phyloP scores from a whole-genome alignment of 35 echinoderm and acorn worm genomes.

The Amphiura filiformis region DNA sequence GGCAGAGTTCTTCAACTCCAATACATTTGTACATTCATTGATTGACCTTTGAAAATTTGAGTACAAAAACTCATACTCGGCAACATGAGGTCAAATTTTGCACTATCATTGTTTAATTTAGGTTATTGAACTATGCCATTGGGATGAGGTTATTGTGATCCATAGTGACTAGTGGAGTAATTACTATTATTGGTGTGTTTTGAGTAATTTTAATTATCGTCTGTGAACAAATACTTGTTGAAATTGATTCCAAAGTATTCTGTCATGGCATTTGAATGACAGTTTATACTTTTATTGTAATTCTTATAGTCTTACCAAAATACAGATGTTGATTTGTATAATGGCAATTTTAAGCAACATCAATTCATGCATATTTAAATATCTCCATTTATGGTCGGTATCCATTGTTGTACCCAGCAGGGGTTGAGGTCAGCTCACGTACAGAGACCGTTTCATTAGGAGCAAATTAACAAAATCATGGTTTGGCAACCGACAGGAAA shows the following conservation, averaged over 20 bases:
- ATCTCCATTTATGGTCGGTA: neutral
- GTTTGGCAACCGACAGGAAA: neutral
- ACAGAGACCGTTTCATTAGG: neutral
- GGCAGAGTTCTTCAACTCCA: too few relatives aligned
- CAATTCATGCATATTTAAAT: neutral
- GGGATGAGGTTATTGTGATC: too few relatives aligned
- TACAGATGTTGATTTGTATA: too few relatives aligned
- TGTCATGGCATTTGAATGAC: neutral
- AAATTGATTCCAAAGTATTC: neutral
- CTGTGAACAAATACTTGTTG: neutral
- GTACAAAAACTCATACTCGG: too few relatives aligned
- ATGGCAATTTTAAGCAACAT: neutral
- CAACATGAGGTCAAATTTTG: too few relatives aligned
- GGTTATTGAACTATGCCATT: too few relatives aligned
- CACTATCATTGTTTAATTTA: too few relatives aligned
- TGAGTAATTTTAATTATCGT: neutral
- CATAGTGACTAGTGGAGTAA: too few relatives aligned
- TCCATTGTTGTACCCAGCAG: neutral
- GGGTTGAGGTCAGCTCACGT: neutral
- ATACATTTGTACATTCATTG: too few relatives aligned
- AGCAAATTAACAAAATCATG: neutral
- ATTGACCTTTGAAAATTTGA: too few relatives aligned
- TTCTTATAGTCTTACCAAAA: neutral
- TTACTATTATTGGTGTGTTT: too few relatives aligned
- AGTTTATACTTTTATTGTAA: neutral